Conservation (phyloP, 2,888 invertebrate genomes). For the Argyresthia goedartella region DNA sequence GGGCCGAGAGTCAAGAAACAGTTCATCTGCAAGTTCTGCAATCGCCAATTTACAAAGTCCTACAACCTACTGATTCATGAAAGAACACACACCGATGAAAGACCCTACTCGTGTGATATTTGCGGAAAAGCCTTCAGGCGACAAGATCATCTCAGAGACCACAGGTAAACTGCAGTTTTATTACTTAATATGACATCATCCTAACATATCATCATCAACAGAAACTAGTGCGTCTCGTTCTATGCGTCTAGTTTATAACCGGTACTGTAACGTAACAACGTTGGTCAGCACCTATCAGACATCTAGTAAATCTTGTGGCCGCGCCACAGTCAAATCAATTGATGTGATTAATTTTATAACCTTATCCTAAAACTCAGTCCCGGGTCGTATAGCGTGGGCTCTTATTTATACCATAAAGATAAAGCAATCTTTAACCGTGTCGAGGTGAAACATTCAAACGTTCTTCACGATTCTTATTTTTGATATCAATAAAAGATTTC, state of each 20-base stretch:
- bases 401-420: conserved; percentile 36
- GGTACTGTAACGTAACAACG: not conserved
- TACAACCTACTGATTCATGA: conserved; percentile 98
- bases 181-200: not conserved
- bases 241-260: too few relatives aligned
- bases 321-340: conserved; percentile 25
- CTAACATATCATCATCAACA: not conserved
- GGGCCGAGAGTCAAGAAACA: conserved; percentile 95
- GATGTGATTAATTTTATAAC: conserved; percentile 29
- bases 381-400: conserved; percentile 21
- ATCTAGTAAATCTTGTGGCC: not conserved
- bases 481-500: conserved; percentile 60
- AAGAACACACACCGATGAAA: conserved; percentile 96
- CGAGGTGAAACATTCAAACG: conserved; percentile 32
- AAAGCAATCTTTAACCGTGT: conserved; percentile 36
- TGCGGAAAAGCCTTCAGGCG: conserved; percentile 98
- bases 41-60: conserved; percentile 97
- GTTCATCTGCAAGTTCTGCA: conserved; percentile 98
- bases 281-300: not conserved
- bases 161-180: conserved; percentile 74
- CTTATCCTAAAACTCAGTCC: conserved; percentile 19
- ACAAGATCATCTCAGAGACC: conserved; percentile 95
- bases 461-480: conserved; percentile 46
- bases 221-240: not conserved
- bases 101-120: conserved; percentile 97